These are phyloP conservation scores for Ganaspis sp. DNA, from an alignment of 1,140 invertebrate species.

Conservation along the genomic window DNA sequence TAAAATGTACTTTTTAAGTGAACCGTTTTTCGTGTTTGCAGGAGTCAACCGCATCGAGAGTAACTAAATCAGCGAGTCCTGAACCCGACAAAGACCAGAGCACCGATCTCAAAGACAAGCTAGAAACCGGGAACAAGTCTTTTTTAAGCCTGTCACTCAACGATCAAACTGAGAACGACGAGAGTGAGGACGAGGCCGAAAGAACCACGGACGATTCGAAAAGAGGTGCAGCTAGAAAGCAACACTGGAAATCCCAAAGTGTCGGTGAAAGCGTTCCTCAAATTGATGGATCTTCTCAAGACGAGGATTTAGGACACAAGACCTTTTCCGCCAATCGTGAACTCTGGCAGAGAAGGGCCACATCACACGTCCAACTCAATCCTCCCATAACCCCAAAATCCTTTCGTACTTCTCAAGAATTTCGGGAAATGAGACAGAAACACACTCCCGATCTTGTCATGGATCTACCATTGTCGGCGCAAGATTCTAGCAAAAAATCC, in stretches of 20 bases:
- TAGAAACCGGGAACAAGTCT: not conserved
- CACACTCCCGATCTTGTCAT: conserved; percentile 93
- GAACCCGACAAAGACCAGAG: conserved; percentile 53
- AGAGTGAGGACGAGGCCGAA: conserved; percentile 54
- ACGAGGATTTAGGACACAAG: conserved; percentile 52
- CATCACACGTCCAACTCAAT: conserved; percentile 76
- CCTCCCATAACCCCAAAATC: conserved; percentile 65
- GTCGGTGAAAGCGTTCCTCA: conserved; percentile 63
- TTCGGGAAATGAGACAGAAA: conserved; percentile 78
- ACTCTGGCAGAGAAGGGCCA: conserved; percentile 80
- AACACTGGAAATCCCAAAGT: conserved; percentile 76
- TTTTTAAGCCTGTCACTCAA: conserved; percentile 47
- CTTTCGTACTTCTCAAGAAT: conserved; percentile 68
- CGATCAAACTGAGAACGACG: conserved; percentile 46
- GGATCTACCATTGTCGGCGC: conserved; percentile 83
- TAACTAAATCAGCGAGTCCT: conserved; percentile 58
- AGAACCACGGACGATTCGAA: conserved; percentile 56
- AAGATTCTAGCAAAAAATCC: conserved; percentile 75
- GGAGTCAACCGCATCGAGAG: conserved; percentile 54
- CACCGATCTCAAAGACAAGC: conserved; percentile 19
- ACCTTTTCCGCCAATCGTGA: conserved; percentile 78
- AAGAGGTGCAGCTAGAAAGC: conserved; percentile 62
- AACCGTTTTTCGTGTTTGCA: conserved; percentile 43
- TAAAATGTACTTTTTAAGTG: not conserved
- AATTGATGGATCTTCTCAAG: conserved; percentile 38